A percentile compares a stretch with the other conserved stretches of the same genome.
phyloP scores from a whole-genome alignment of 1,140 invertebrate species.

The Gryon sp. region DNA sequence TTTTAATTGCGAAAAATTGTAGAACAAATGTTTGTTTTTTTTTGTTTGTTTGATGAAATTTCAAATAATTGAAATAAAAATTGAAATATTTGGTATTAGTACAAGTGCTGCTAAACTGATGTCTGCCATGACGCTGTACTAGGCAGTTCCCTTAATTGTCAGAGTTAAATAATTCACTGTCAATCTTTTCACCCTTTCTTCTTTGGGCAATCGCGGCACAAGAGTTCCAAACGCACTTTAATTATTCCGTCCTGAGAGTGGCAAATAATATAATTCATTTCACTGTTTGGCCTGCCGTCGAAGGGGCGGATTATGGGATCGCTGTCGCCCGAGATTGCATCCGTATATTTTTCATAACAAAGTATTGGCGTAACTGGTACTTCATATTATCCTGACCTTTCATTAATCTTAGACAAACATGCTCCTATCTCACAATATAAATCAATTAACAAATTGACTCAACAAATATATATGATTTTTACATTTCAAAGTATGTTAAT shows the following conservation, averaged over 20 bases:
- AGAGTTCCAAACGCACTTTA: slow-evolving; percentile 68
- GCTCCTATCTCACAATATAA: neutral
- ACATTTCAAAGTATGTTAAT: neutral
- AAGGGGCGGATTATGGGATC: slow-evolving; percentile 62
- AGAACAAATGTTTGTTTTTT: no score
- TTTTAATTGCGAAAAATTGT: no score
- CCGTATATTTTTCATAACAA: slow-evolving; percentile 54
- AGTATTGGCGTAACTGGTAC: slow-evolving; percentile 17
- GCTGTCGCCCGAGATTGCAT: slow-evolving; percentile 52
- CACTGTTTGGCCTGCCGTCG: slow-evolving; percentile 66
- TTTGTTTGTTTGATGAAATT: no score
- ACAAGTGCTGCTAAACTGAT: slow-evolving; percentile 34
- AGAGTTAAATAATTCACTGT: slow-evolving; percentile 77
- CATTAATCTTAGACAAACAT: slow-evolving; percentile 42
- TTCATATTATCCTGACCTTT: slow-evolving; percentile 36
- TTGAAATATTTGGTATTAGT: slow-evolving; percentile 42
- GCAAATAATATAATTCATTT: slow-evolving; percentile 76
- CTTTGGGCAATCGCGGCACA: slow-evolving; percentile 36
- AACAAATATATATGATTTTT: no score
- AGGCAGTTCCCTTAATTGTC: slow-evolving; percentile 69
- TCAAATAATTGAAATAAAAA: no score
- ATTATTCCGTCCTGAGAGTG: slow-evolving; percentile 70
- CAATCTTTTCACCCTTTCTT: slow-evolving; percentile 75
- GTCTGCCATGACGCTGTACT: slow-evolving; percentile 33
- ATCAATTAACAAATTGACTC: no score